phyloP scores from a whole-genome alignment of 1,140 invertebrate species.

The Phenacoccus solenopsis region DNA sequence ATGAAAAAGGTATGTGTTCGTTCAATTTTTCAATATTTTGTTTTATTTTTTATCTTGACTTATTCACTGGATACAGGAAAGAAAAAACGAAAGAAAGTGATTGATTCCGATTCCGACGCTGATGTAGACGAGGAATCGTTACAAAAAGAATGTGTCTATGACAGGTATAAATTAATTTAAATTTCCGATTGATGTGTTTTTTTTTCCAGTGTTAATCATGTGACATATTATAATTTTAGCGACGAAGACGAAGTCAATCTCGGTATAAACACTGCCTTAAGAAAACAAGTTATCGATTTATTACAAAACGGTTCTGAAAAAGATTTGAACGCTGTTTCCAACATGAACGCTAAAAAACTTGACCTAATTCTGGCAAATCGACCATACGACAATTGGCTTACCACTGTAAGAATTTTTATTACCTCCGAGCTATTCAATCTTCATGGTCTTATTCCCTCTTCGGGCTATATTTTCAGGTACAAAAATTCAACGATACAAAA shows the following conservation, averaged over 20 bases:
- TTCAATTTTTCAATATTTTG: not conserved
- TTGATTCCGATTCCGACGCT: conserved; percentile 13
- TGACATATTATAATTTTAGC: conserved; percentile 14
- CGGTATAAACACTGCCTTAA: conserved; percentile 50
- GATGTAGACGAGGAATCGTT: conserved; percentile 19
- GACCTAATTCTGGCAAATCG: conserved; percentile 49
- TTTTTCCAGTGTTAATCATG: not conserved
- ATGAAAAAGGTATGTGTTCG: not conserved
- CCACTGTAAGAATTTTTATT: conserved; percentile 52
- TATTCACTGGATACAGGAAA: too few species aligned
- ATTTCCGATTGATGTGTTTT: not conserved
- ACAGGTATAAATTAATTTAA: conserved; percentile 5
- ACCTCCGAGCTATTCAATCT: not conserved
- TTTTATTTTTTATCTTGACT: not conserved
- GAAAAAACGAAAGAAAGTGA: conserved; percentile 22
- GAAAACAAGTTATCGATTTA: conserved; percentile 61
- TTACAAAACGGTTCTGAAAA: conserved; percentile 49
- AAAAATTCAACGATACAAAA: conserved; percentile 54
- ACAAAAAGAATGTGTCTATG: conserved; percentile 6
- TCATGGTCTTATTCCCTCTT: not conserved
- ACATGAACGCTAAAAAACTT: conserved; percentile 59
- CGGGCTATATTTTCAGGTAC: conserved; percentile 34
- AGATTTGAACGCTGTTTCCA: conserved; percentile 52
- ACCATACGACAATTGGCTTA: conserved; percentile 57
- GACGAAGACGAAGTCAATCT: conserved; percentile 56